Evolutionary conservation across 2,888 invertebrate species (phyloP), one percentile per base, ranked within the genome.

Genomic region (Drosophila parthenogenetica): DNA sequence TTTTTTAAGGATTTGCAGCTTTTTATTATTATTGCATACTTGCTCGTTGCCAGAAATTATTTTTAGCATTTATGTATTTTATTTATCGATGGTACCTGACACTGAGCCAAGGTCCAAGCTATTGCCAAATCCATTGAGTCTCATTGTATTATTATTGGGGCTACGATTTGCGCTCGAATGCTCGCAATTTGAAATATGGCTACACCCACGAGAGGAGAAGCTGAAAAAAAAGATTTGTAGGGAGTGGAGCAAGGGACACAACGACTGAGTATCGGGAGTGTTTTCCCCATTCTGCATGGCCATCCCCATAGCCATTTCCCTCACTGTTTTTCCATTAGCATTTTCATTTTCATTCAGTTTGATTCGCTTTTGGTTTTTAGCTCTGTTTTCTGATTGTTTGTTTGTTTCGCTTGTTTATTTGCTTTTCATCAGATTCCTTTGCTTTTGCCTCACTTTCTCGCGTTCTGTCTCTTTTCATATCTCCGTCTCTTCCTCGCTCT

Each of bases 331-430:
- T 35, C 51, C 76, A 46, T 71, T 73, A 54, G 54, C 64, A 70
- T 70, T 72, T 65, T 40, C 63, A 39, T 73, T 72, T 66, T 58
- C 32, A 61, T 74, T 62, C 45, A 49, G 45, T 53, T 72, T 61
- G 61, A 61, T 61, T 57, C 55, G 32, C 39, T 40, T 37, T 43
- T 48, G 35, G 51, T 37, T 69, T 69, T 45, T 50, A 35, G 45
- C 62, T 49, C 29, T 45, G 48, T 39, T 46, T 43, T 61, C 40
- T 69, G 81, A 77, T 81, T 86, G 84, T 87, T 86, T 81, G 73
- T 86, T 81, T 80, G 87, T 42, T 63, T 87, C 80, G 62, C 83
- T 81, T 80, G 87, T 67, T 63, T 81, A 83, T 74, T 69, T 69
- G 54, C 64, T 81, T 81, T 87, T 74, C 87, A 81, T 74, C 84